phyloP scores from a whole-genome alignment of 1,140 invertebrate genomes.

The Drosophila melanica region DNA sequence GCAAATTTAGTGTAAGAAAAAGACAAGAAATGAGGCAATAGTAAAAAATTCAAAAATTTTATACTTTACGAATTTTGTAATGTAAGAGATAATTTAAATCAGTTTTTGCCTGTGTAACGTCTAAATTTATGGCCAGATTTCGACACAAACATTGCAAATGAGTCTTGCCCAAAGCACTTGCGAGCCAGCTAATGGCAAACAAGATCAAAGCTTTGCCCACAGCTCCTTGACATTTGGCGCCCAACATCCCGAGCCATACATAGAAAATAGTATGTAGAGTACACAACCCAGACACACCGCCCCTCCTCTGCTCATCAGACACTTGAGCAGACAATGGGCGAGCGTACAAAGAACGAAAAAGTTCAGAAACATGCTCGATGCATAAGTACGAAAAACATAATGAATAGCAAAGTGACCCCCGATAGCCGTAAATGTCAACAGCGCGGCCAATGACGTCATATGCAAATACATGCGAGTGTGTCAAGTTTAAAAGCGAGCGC shows the following conservation, averaged over 20 bases:
- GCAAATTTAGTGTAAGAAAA: too few relatives aligned
- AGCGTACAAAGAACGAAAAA: conserved; percentile 49
- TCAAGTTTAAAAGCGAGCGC: conserved; percentile 57
- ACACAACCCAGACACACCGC: too few relatives aligned
- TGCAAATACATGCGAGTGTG: conserved; percentile 60
- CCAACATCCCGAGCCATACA: conserved; percentile 15
- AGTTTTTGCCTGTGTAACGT: too few relatives aligned
- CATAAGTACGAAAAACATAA: conserved; percentile 38
- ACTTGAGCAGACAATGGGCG: conserved; percentile 41
- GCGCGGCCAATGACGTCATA: conserved; percentile 67
- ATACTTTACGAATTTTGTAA: too few relatives aligned
- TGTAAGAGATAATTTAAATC: too few relatives aligned
- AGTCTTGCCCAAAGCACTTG: conserved; percentile 27
- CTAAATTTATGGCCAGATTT: conserved; percentile 2
- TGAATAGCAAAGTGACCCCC: conserved; percentile 74
- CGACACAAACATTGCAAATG: conserved; percentile 1
- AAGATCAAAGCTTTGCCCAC: conserved; percentile 44
- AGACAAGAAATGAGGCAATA: too few relatives aligned
- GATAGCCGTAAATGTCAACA: conserved; percentile 72
- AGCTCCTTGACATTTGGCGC: conserved; percentile 53
- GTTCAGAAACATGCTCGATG: conserved; percentile 35
- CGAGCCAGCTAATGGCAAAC: conserved; percentile 24
- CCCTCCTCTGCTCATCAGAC: not conserved
- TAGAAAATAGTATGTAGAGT: conserved; percentile 13
- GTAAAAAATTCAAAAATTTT: too few relatives aligned